Evolutionary conservation across 2,888 invertebrate species (phyloP).

Genomic region (Mesopsocus fuscifrons): DNA sequence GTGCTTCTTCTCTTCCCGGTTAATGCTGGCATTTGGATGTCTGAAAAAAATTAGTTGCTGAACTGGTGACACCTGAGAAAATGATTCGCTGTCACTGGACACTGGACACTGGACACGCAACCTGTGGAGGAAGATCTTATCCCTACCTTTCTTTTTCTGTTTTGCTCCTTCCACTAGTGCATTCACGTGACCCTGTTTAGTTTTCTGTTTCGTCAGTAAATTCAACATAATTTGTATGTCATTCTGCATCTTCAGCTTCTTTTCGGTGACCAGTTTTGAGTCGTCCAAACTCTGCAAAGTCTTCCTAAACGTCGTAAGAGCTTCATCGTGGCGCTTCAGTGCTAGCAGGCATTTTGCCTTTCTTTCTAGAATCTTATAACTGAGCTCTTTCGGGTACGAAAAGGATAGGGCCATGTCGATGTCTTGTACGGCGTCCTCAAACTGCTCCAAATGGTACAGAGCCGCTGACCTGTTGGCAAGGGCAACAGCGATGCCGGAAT

Average conservation of each 20-base stretch:
- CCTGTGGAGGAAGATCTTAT: background rate
- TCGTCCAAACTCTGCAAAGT: constrained; percentile 48
- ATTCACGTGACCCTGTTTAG: constrained; percentile 1
- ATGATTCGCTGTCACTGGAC: too few species aligned
- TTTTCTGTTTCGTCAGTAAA: constrained; percentile 33
- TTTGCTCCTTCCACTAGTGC: constrained; percentile 18
- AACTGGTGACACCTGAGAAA: too few species aligned
- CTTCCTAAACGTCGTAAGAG: constrained; percentile 40
- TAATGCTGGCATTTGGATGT: too few species aligned
- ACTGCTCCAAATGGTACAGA: constrained; percentile 48
- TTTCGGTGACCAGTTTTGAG: constrained; percentile 39
- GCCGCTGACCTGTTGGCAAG: constrained; percentile 68
- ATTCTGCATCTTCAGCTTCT: constrained; percentile 38
- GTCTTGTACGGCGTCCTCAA: constrained; percentile 46
- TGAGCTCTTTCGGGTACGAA: constrained; percentile 48
- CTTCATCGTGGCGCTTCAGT: constrained; percentile 41
- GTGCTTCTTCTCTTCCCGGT: constrained; percentile 25
- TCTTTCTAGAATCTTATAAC: constrained; percentile 58
- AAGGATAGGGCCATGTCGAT: constrained; percentile 42
- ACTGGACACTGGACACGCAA: too few species aligned
- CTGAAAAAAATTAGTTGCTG: too few species aligned
- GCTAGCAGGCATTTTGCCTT: constrained; percentile 51
- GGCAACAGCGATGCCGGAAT: constrained; percentile 39
- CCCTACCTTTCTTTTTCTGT: constrained; percentile 9
- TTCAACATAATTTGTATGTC: constrained; percentile 53